A percentile compares a stretch with the other conserved stretches of the same genome.
Conservation (phyloP, 2,113 vertebrate species). For the Cinclus mexicanus region DNA sequence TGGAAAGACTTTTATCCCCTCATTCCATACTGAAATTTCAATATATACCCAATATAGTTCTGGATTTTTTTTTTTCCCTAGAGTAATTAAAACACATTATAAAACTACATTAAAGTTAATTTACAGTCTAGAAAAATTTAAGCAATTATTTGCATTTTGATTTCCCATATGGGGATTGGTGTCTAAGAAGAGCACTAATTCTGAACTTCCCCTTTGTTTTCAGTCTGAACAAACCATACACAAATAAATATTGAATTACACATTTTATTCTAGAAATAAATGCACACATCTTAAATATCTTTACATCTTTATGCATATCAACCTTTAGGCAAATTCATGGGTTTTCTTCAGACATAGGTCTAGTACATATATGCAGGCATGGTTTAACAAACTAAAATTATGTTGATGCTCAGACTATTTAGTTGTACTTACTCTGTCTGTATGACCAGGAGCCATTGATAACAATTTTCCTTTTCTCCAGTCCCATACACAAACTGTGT, state of each 20-base stretch:
- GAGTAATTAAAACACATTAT: not conserved
- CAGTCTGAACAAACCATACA: not conserved
- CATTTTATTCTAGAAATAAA: not conserved
- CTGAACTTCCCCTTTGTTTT: not conserved
- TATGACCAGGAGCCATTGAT: constrained; percentile 94
- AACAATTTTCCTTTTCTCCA: constrained; percentile 95
- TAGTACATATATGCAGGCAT: not conserved
- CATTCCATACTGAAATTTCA: not conserved
- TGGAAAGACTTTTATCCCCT: not conserved
- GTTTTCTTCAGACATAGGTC: not conserved
- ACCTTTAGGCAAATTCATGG: not conserved
- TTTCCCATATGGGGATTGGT: not conserved
- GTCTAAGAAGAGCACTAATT: not conserved
- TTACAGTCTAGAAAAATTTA: not conserved
- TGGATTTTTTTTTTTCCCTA: not conserved
- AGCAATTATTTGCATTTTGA: not conserved
- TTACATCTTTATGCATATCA: not conserved
- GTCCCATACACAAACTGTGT: constrained; percentile 98
- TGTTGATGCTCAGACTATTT: not conserved
- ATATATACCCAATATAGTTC: not conserved
- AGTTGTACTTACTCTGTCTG: constrained; percentile 89
- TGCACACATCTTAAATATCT: not conserved
- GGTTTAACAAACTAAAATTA: not conserved
- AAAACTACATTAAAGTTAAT: not conserved
- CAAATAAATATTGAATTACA: not conserved